Evolutionary conservation across 2,113 vertebrate genomes (phyloP), one percentile per base, ranked within the genome.

Genomic region (Scalopus aquaticus): DNA sequence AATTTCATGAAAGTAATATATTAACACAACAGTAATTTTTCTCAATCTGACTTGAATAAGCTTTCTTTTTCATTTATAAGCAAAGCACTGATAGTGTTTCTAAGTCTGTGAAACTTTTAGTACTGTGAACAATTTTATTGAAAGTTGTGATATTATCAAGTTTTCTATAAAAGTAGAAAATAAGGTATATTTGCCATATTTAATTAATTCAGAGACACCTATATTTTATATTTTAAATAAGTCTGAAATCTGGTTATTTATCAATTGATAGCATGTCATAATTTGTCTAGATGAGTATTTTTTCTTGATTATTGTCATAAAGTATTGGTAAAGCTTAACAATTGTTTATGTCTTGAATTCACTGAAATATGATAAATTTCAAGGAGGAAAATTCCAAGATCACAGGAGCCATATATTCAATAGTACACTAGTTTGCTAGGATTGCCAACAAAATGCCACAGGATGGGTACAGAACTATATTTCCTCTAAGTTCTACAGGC

Each of bases 21-120:
- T 85, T 60, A 64, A 73, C 30, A 79, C 56, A 89, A 56, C 44
- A 79, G 17, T 79, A 44, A 44, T 84, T 94, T 85, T 94, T 86
- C 54, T 90, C 44, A 44, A 24, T 82, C 9, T 85, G 24, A 62
- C 30, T 79, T 90, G 5, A 24, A n/a, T 30, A 51, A 58, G 51
- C 11, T 42, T 84, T 86, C 46, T 49, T 51, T 82, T 85, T 67
- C 58, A 70, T 94, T 84, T 54, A 85, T 54, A 72, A 62, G 11
- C 42, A 90, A 72, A 64, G 30, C 54, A 64, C 11, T 82, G 30
- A 12, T 56, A 82, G 73, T 67, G 44, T 82, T 82, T 67, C 58
- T 44, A 93, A 81, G 19, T 73, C 44, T 88, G 17, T 74, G 56
- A 88, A 56, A 56, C 54, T 56, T 80, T 88, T 88, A 65, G 16